Evolutionary conservation across 2,113 vertebrate genomes (phyloP).

Genomic region (Ceyx melanurus): DNA sequence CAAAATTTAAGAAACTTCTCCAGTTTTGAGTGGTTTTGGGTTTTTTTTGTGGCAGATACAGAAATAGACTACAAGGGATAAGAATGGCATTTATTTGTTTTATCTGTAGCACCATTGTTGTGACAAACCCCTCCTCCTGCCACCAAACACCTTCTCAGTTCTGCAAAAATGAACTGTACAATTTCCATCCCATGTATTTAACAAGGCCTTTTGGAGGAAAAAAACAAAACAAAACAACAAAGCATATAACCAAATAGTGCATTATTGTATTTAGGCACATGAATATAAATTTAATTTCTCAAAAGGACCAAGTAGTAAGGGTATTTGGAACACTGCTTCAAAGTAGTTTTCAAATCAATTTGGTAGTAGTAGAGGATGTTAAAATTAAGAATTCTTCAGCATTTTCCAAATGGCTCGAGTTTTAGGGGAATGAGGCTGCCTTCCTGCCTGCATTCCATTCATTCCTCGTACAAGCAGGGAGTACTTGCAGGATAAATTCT

Average conservation of each 20-base stretch:
- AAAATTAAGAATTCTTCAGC: not conserved
- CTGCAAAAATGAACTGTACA: not conserved
- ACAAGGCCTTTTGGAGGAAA: conserved; percentile 1
- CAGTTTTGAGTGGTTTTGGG: not conserved
- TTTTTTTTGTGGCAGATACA: not conserved
- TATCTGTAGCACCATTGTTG: not conserved
- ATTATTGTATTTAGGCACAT: not conserved
- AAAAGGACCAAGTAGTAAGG: not conserved
- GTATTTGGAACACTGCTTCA: not conserved
- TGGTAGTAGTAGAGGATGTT: not conserved
- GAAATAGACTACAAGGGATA: not conserved
- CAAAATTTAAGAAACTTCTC: conserved; percentile 27
- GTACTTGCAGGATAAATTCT: not conserved
- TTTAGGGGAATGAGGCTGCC: not conserved
- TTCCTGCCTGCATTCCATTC: not conserved
- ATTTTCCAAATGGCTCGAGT: not conserved
- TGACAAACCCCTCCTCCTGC: not conserved
- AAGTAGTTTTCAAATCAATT: not conserved
- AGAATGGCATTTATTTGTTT: conserved; percentile 7
- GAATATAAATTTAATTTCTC: not conserved
- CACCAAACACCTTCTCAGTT: not conserved
- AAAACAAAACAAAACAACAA: not conserved
- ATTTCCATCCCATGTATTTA: not conserved
- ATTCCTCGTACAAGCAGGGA: not conserved
- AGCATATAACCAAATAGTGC: not conserved